These are phyloP conservation scores for Ondatra zibethicus DNA, from an alignment of 2,113 vertebrate genomes.

Conservation along the genomic window DNA sequence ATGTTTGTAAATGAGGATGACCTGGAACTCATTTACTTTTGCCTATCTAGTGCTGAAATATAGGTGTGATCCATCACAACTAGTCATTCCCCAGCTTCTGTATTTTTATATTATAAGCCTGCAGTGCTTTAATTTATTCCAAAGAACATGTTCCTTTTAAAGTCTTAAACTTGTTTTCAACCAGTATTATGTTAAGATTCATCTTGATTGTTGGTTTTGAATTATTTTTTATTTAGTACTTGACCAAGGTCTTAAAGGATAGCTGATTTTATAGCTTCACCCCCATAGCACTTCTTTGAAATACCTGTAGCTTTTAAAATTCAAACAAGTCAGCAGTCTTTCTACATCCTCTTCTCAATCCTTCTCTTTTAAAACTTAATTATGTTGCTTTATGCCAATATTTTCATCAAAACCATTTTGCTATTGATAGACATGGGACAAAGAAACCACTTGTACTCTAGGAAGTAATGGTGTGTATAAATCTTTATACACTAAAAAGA, in stretches of 20 bases:
- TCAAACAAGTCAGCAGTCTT: neutral
- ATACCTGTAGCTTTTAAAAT: constrained; percentile 54
- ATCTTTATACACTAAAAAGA: neutral
- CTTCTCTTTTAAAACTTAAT: constrained; percentile 38
- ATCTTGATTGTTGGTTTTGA: constrained; percentile 21
- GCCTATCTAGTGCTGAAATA: neutral
- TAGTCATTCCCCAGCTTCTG: neutral
- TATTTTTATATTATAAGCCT: neutral
- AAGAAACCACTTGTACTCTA: neutral
- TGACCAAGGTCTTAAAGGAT: constrained; percentile 20
- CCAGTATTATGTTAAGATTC: neutral
- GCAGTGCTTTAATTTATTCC: neutral
- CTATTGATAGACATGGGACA: neutral
- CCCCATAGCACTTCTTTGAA: constrained; percentile 43
- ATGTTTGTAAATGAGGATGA: neutral
- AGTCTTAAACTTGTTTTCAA: neutral
- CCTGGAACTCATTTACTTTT: neutral
- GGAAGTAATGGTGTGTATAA: constrained; percentile 36
- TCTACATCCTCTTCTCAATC: neutral
- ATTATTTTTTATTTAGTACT: constrained; percentile 42
- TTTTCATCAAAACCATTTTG: constrained; percentile 52
- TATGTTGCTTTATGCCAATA: constrained; percentile 9
- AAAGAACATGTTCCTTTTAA: constrained; percentile 3
- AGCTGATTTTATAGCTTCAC: constrained; percentile 36
- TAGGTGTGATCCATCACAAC: neutral